These are phyloP conservation scores for Cylas formicarius DNA, from an alignment of 1,140 invertebrate genomes.

Conservation along the genomic window DNA sequence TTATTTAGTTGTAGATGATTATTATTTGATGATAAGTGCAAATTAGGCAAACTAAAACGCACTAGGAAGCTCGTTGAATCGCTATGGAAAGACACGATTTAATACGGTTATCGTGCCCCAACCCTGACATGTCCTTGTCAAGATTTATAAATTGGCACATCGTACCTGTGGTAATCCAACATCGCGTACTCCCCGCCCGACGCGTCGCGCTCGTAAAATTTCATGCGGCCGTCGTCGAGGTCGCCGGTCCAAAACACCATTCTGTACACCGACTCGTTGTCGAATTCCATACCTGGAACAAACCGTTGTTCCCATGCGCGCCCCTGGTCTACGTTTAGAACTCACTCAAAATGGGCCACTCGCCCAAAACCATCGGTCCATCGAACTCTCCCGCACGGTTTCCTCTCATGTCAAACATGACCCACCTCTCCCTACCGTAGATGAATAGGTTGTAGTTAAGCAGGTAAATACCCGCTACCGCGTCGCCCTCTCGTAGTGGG, in stretches of 20 bases:
- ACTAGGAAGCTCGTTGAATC: conserved; percentile 11
- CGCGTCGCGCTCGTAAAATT: conserved; percentile 56
- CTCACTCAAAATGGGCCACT: conserved; percentile 67
- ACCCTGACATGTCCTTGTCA: not conserved
- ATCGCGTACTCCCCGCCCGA: conserved; percentile 52
- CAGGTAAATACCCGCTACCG: conserved; percentile 59
- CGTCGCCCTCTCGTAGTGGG: conserved; percentile 59
- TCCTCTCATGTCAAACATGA: conserved; percentile 68
- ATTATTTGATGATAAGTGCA: too few relatives aligned
- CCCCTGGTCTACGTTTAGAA: too few relatives aligned
- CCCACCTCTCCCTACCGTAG: conserved; percentile 58
- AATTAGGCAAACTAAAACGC: too few relatives aligned
- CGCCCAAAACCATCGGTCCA: conserved; percentile 51
- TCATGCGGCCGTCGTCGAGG: conserved; percentile 64
- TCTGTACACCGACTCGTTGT: conserved; percentile 60
- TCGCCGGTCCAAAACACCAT: conserved; percentile 73
- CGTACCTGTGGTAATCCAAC: conserved; percentile 64
- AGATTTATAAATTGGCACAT: conserved; percentile 14
- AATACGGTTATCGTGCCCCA: not conserved
- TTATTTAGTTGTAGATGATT: too few relatives aligned
- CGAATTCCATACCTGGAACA: conserved; percentile 62
- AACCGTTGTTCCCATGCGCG: too few relatives aligned
- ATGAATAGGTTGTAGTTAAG: conserved; percentile 70
- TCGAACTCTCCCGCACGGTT: conserved; percentile 54
- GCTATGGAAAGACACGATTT: not conserved